phyloP scores from a whole-genome alignment of 2,113 vertebrate species.

The Tichodroma muraria region DNA sequence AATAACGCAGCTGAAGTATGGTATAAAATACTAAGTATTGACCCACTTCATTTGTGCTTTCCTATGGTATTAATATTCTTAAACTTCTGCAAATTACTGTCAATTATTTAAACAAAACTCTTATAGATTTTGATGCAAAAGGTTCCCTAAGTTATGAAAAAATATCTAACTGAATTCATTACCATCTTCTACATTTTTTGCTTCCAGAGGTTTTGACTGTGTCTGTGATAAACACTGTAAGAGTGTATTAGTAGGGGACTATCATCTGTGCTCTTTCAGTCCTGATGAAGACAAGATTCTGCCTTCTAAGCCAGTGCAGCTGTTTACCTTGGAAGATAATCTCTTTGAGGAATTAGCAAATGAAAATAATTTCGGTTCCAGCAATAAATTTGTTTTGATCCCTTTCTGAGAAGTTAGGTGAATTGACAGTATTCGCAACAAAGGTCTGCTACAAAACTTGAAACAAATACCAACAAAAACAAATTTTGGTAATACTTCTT shows the following conservation, averaged over 20 bases:
- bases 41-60: not conserved
- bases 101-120: not conserved
- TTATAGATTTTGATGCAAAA: not conserved
- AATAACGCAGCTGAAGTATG: not conserved
- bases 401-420: not conserved
- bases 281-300: not conserved
- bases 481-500: not conserved
- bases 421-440: not conserved
- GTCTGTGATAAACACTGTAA: not conserved
- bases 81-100: not conserved
- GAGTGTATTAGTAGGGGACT: not conserved
- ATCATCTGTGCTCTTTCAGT: not conserved
- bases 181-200: not conserved
- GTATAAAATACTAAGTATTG: not conserved
- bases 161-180: not conserved
- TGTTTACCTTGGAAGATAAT: not conserved
- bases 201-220: not conserved
- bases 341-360: not conserved
- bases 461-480: not conserved
- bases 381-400: not conserved
- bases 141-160: not conserved
- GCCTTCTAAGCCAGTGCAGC: not conserved
- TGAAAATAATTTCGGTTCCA: not conserved
- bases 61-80: not conserved
- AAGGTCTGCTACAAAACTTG: not conserved